Conservation (phyloP, 2,888 invertebrate species). For the Biston stratarius region DNA sequence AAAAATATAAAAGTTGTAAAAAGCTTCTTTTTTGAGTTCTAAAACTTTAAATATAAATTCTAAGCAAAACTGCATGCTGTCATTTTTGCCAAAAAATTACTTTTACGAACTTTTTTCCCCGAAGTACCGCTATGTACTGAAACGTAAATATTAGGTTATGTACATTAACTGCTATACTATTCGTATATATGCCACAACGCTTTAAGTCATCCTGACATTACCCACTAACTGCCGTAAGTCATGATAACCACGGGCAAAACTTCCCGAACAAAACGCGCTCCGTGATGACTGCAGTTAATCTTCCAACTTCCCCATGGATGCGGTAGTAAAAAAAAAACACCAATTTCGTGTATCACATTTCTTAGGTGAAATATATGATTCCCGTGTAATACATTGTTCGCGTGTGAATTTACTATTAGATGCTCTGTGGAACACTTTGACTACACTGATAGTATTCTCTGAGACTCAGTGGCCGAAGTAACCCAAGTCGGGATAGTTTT, state of each 20-base stretch:
- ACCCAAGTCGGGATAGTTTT: no score
- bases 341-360: constrained; percentile 30
- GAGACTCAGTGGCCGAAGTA: not conserved
- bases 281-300: constrained; percentile 30
- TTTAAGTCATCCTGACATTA: not conserved
- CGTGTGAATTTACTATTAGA: constrained; percentile 29
- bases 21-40: no score
- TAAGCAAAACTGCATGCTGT: no score
- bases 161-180: no score
- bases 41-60: no score
- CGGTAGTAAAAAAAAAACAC: constrained; percentile 21
- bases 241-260: constrained; percentile 29
- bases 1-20: no score
- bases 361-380: constrained; percentile 30
- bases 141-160: no score
- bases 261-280: constrained; percentile 30
- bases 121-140: no score
- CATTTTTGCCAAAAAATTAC: no score
- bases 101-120: no score
- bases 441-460: constrained; percentile 7
- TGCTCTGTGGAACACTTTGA: constrained; percentile 16
- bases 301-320: constrained; percentile 19
- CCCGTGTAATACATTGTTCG: constrained; percentile 32
- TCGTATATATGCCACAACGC: not conserved
- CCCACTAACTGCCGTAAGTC: constrained; percentile 11